Percentiles rank a stretch among this genome's conserved stretches.
These are phyloP conservation scores for Potamarius usumacintae DNA, from an alignment of 2,113 vertebrate species.

Conservation along the genomic window DNA sequence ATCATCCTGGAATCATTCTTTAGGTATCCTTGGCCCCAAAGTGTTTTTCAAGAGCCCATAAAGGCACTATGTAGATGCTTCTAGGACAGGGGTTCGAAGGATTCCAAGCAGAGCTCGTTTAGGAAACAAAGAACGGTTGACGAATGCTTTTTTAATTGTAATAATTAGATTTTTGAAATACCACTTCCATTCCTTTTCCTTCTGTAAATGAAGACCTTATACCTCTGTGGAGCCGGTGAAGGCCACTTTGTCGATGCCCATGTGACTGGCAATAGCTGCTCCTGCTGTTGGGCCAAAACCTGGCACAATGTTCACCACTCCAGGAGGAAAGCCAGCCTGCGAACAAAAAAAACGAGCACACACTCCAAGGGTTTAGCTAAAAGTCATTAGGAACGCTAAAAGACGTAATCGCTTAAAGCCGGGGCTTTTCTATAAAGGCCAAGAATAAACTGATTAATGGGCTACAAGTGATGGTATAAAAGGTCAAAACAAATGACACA, in stretches of 20 bases:
- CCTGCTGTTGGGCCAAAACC: conserved; percentile 89
- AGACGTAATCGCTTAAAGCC: conserved; percentile 34
- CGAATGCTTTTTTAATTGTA: background rate
- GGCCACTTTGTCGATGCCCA: conserved; percentile 84
- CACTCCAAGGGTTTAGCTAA: conserved; percentile 26
- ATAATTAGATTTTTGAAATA: background rate
- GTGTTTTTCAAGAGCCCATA: background rate
- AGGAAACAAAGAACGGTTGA: background rate
- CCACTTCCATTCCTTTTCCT: background rate
- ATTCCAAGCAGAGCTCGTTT: background rate
- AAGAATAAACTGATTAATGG: conserved; percentile 39
- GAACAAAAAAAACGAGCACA: conserved; percentile 40
- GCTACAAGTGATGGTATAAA: conserved; percentile 43
- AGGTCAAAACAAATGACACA: conserved; percentile 19
- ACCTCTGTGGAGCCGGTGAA: conserved; percentile 26
- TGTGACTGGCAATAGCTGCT: conserved; percentile 86
- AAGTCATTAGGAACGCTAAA: conserved; percentile 40
- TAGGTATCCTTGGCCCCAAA: background rate
- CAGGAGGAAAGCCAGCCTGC: conserved; percentile 90
- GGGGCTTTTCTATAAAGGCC: conserved; percentile 27
- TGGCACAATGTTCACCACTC: conserved; percentile 93
- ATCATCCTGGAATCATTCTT: background rate
- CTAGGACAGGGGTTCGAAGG: background rate
- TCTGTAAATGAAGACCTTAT: background rate
- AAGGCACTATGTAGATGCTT: background rate